Evolutionary conservation across 2,113 vertebrate genomes (phyloP).

Genomic region (Craseonycteris thonglongyai): DNA sequence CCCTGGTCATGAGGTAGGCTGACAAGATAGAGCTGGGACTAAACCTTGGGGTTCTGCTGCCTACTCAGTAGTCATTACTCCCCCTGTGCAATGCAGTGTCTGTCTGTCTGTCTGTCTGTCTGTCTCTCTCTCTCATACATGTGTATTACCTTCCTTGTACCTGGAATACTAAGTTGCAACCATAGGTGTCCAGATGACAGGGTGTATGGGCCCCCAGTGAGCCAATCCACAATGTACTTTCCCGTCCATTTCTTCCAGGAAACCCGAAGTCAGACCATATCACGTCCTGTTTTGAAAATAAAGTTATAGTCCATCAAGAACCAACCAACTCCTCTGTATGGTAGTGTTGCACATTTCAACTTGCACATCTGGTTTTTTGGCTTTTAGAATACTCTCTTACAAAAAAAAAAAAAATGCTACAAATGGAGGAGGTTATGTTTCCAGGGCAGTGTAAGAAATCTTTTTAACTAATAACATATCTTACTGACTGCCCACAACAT

Average conservation of each 20-base stretch:
- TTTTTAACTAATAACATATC: neutral
- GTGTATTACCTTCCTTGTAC: constrained; percentile 91
- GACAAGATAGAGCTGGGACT: neutral
- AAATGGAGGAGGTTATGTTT: neutral
- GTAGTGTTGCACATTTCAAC: neutral
- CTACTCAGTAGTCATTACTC: neutral
- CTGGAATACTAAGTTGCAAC: constrained; percentile 95
- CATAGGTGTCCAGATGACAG: constrained; percentile 94
- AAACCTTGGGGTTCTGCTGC: neutral
- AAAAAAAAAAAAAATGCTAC: neutral
- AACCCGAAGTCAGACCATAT: constrained; percentile 95
- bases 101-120: no score
- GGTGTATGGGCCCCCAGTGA: constrained; percentile 92
- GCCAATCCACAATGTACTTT: constrained; percentile 95
- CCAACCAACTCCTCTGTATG: neutral
- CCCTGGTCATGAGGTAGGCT: neutral
- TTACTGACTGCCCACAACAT: neutral
- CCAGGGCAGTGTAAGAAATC: neutral
- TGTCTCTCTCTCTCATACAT: neutral
- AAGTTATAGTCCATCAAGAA: constrained; percentile 29
- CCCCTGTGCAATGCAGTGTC: neutral
- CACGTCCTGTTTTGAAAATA: constrained; percentile 83
- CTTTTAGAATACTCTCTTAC: neutral
- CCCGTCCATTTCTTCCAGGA: constrained; percentile 86
- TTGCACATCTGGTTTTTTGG: neutral